Conservation (phyloP, 2,888 invertebrate species). For the Heteromurus nitidus region DNA sequence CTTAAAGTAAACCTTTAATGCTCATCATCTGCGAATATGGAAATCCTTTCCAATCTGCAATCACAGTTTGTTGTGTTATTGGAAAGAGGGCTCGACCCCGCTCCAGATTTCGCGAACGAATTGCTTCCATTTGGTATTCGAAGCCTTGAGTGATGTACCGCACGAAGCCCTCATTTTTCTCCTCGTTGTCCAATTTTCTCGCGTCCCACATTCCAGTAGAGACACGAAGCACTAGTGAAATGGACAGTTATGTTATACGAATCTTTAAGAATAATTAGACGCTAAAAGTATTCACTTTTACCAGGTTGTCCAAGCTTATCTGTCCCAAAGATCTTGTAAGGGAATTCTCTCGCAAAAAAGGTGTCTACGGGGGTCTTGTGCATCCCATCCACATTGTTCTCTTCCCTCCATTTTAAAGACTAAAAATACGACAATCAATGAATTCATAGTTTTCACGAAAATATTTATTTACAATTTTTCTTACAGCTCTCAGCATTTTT, state of each 20-base stretch:
- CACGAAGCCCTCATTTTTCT: background rate
- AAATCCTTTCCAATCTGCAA: background rate
- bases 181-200: background rate
- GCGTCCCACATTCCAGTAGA: background rate
- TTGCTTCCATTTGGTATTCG: background rate
- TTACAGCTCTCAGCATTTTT: background rate
- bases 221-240: too few species aligned
- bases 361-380: background rate
- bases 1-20: too few species aligned
- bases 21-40: background rate
- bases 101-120: background rate
- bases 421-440: too few species aligned
- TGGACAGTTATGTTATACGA: too few species aligned
- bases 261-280: too few species aligned
- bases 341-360: background rate
- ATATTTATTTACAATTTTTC: background rate
- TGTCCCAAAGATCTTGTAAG: background rate
- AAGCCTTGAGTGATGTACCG: background rate
- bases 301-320: background rate
- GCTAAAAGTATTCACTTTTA: too few species aligned
- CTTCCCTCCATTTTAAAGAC: background rate
- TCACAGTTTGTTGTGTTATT: background rate
- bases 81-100: background rate
- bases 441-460: background rate
- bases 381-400: background rate